Evolutionary conservation across 2,888 invertebrate genomes (phyloP), one percentile per base, ranked within the genome.

Genomic region (Marasmarcha lunaedactyla): DNA sequence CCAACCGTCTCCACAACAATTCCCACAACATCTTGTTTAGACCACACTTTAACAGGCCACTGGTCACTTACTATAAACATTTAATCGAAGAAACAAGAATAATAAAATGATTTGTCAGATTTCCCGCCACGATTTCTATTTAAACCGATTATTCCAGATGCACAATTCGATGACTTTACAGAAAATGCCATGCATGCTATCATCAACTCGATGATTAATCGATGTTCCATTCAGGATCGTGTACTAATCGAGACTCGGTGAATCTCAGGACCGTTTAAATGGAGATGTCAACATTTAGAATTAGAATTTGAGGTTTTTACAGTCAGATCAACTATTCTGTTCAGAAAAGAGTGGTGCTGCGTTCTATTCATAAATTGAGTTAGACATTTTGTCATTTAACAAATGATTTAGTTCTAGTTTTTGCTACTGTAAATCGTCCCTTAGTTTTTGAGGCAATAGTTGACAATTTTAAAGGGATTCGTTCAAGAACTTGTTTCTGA

Each of bases 131-230:
- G 57, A 42, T 42, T 43, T 37, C 27, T 15, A 33, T 34, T 41
- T 41, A 36, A 47, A 46, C 36, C 43, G 46, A 60, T 61, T 55
- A 62, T 58, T 56, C 54, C 54, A 49, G 49, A 38, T 51, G 51
- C 45, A 51, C 46, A 46, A 56, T 45, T 44, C 52, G 52, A 57
- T 65, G 68, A 67, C 59, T 64, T 40, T 47, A 54, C 63, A 67
- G 52, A 61, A 68, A 57, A 52, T 46, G 7, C 20, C 43, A 46
- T 55, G 50, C 43, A 45, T 45, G 39, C 37, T 50, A 51, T 54
- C 46, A 49, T 50, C 52, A 52, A 45, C 44, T 50, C 58, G n/a
- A 50, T 63, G 66, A 69, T 67, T 64, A 67, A 69, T 67, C 53
- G 61, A 59, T 59, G 55, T 55, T 51, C 50, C 49, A 51, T 52